Base-by-base conservation (phyloP, 1,140 invertebrate genomes). In the Anadara kagoshimensis region DNA sequence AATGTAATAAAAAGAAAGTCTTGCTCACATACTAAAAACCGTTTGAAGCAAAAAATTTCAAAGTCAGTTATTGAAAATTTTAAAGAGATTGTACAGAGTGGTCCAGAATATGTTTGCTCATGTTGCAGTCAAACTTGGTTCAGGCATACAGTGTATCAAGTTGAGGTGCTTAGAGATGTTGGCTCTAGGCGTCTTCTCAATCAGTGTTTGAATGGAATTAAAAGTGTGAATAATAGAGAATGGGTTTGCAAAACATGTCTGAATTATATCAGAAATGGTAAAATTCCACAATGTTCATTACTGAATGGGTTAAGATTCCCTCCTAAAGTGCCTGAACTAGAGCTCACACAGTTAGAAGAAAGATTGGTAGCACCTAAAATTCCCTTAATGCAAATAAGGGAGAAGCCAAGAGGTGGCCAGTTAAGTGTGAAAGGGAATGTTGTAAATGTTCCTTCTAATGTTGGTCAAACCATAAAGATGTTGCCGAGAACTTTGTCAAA, bases 361-460 rank as follows among this genome's bases (percentile, higher is more conserved):
- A 47, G 69, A 18, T 59, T 73, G n/a, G 36, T 79, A 10, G 36
- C 74, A 4, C 47, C 63, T 45, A 1, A 64, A 18, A 79, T 67
- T 63, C 26, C 51, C 18, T 79, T 79, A 44, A 76, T 72, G 69
- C 73, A 76, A 54, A 62, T 79, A 29, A 53, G 65, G 18, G 65
- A 69, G 29, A 18, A 61, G 22, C 73, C 67, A 5, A 16, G 62
- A 41, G 70, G 76, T n/a, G 49, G 58, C 22, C 76, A 78, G 61
- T 11, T 66, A 14, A 45, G 61, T 47, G 20, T 78, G 18, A 49
- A 44, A 53, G 72, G 71, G 29, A 69, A 73, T 74, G 76, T 78
- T 61, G 76, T 78, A 0, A 78, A 75, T 70, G 76, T 78, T 16
- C 71, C 71, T 24, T 43, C 67, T 51, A 53, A 78, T 44, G 54